A percentile compares a stretch with the other conserved stretches of the same genome.
Evolutionary conservation across 2,888 invertebrate species (phyloP).

Genomic region (Agrotis segetum): DNA sequence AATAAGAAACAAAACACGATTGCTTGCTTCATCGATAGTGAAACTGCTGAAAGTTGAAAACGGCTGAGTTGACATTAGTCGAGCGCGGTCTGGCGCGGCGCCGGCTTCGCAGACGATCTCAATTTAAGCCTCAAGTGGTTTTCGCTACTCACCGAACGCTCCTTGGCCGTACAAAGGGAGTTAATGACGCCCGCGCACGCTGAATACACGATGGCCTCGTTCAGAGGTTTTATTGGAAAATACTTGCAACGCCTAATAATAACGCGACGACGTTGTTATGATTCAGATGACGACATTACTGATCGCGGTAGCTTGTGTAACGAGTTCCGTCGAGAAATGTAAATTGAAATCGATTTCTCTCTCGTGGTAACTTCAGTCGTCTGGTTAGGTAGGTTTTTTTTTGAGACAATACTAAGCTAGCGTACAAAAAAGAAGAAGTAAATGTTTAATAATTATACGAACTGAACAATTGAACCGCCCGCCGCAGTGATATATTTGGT

Average conservation of each 20-base stretch:
- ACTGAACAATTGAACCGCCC: no score
- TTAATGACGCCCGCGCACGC: slow-evolving; percentile 82
- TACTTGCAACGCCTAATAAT: slow-evolving; percentile 73
- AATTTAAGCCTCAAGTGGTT: slow-evolving; percentile 85
- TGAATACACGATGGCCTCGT: slow-evolving; percentile 80
- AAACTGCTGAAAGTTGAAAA: slow-evolving; percentile 67
- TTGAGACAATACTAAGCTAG: no score
- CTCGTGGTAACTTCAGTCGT: not conserved
- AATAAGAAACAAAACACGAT: slow-evolving; percentile 52
- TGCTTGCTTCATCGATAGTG: slow-evolving; percentile 50
- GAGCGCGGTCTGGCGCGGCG: slow-evolving; percentile 43
- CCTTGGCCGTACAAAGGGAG: slow-evolving; percentile 80
- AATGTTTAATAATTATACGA: not conserved
- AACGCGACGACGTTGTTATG: slow-evolving; percentile 69
- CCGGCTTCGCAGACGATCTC: slow-evolving; percentile 80
- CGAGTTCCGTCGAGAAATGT: not conserved
- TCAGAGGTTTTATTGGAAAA: slow-evolving; percentile 81
- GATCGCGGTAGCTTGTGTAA: not conserved
- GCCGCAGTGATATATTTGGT: not conserved
- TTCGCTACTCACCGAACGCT: slow-evolving; percentile 81
- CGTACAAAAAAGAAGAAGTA: no score
- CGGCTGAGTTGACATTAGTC: slow-evolving; percentile 71
- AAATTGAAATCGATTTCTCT: not conserved
- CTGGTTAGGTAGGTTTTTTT: not conserved
- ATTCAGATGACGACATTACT: slow-evolving; percentile 46